A percentile compares a stretch with the other conserved stretches of the same genome.
These are phyloP conservation scores for Tricholaema leucomelas DNA, from an alignment of 2,113 vertebrate genomes.

Conservation along the genomic window DNA sequence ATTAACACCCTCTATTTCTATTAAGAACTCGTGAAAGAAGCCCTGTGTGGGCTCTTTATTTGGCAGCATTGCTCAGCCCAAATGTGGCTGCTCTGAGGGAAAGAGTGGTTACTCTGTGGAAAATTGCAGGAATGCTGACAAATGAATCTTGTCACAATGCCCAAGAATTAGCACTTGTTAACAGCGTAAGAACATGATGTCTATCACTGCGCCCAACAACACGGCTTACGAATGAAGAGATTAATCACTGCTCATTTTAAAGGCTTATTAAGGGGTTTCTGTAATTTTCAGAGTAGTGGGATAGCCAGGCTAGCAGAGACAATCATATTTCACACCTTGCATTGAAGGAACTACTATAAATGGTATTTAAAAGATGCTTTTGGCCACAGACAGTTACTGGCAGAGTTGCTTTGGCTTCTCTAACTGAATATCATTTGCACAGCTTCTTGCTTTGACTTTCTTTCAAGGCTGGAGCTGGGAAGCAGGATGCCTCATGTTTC, in stretches of 20 bases:
- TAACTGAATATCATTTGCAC: background rate
- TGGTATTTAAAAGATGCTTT: background rate
- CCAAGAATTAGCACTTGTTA: constrained; percentile 47
- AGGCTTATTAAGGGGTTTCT: constrained; percentile 27
- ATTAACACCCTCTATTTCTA: background rate
- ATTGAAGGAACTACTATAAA: background rate
- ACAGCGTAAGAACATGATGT: background rate
- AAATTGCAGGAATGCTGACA: constrained; percentile 46
- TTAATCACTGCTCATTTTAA: constrained; percentile 47
- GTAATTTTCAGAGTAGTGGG: constrained; percentile 14
- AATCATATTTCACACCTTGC: background rate
- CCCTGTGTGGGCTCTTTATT: constrained; percentile 2
- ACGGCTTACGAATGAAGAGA: constrained; percentile 32
- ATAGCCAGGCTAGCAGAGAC: background rate
- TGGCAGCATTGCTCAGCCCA: background rate
- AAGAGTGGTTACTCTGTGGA: constrained; percentile 8
- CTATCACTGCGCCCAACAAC: constrained; percentile 37
- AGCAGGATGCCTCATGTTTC: background rate
- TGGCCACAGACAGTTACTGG: background rate
- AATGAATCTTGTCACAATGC: constrained; percentile 57
- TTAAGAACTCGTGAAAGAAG: background rate
- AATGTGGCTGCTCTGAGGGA: background rate
- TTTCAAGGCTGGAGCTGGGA: background rate
- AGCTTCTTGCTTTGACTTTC: background rate
- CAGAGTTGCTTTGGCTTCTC: background rate